Base-by-base conservation (phyloP, 1,140 invertebrate genomes). In the Catajapyx aquilonaris region DNA sequence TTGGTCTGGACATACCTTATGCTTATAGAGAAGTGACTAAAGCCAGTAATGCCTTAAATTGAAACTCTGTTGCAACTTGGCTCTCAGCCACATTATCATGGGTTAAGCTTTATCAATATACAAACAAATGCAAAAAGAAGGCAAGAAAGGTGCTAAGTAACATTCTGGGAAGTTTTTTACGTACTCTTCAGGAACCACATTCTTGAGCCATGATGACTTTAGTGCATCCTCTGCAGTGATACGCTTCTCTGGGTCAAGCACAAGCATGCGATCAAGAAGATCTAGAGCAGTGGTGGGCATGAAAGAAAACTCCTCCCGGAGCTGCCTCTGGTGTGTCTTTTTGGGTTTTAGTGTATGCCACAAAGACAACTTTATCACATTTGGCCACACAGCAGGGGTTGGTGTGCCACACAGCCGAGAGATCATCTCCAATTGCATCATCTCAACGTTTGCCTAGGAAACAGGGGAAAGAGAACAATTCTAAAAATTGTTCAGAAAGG, bases 371-470 rank as follows among this genome's bases (percentile, higher is more conserved):
- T 91, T 81, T 40, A 91, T 87, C 15, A 99, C 93, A 52, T 81
- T 78, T 1, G 94, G 93, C 95, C 95, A 99, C 31, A 86, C 83
- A n/a, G 85, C 86, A 0, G 93, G 91, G 38, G 79, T 77, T 0
- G 93, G 93, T 1, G 90, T 90, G 2, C 95, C 95, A 61, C 95
- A 99, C 9, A 90, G 66, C 41, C 78, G 68, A 1, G 87, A 88
- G 50, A 99, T 99, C 47, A 81, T 72, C 53, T 98, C 93, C 32
- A 99, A 54, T 54, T 97, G 93, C 52, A 76, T 72, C 65, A 91
- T 71, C 62, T 99, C 95, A 30, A 77, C 66, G 54, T 84, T 90
- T 1, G 86, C 91, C 73, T 84, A 56, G 30, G 25, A 5, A 37
- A 2, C 38, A 2, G 10, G 18, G 33, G n/a, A n/a, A n/a, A n/a